These are phyloP conservation scores for Stigmatopora argus DNA, from an alignment of 2,113 vertebrate species.

Conservation along the genomic window DNA sequence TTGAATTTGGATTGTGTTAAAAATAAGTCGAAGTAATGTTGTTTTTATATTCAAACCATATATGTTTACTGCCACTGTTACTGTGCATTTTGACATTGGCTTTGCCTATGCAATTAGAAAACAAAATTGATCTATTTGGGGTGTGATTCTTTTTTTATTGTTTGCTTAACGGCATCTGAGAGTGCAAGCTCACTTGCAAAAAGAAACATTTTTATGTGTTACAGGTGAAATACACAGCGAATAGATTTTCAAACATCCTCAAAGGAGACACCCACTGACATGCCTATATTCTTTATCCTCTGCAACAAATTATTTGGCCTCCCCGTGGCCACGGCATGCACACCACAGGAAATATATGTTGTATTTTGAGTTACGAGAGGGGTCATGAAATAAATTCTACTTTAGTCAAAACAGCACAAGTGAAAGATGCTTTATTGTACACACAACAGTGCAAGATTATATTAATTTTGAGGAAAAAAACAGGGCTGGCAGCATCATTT, in stretches of 20 bases:
- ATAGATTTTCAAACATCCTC: too few relatives aligned
- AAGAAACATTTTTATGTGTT: neutral
- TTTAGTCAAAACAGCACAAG: neutral
- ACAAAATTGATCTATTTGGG: too few relatives aligned
- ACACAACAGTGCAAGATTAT: neutral
- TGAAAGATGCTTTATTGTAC: neutral
- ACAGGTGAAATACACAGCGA: too few relatives aligned
- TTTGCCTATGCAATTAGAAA: too few relatives aligned
- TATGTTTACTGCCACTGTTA: neutral
- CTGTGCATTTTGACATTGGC: neutral
- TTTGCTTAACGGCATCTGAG: neutral
- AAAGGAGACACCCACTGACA: too few relatives aligned
- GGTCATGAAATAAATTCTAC: neutral
- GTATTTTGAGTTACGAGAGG: too few relatives aligned
- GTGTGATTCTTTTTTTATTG: neutral
- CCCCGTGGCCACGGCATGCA: too few relatives aligned
- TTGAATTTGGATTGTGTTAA: neutral
- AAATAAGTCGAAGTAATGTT: neutral
- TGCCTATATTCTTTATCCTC: too few relatives aligned
- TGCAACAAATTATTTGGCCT: too few relatives aligned
- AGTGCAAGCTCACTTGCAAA: neutral
- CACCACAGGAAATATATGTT: too few relatives aligned
- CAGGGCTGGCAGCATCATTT: neutral
- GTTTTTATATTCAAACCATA: neutral
- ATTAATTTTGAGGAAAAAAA: neutral